phyloP scores from a whole-genome alignment of 2,113 vertebrate genomes.

The Gymnarchus niloticus region DNA sequence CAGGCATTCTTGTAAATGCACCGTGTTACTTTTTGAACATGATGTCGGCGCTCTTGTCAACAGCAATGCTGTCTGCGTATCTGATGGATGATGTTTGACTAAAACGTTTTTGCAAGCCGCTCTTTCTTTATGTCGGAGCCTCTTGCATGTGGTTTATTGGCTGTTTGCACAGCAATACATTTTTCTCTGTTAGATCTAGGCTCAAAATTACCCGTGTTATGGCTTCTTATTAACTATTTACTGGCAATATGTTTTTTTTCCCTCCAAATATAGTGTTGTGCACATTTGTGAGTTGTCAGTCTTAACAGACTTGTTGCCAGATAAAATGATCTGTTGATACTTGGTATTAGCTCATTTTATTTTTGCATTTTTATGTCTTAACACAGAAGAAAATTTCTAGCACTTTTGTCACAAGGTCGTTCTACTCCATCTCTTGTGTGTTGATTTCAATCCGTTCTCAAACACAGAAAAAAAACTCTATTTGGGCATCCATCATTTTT shows the following conservation, averaged over 20 bases:
- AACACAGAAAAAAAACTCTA: not conserved
- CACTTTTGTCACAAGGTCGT: no score
- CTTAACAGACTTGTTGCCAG: not conserved
- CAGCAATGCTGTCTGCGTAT: no score
- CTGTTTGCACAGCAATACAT: not conserved
- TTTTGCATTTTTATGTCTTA: not conserved
- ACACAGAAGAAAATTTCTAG: not conserved
- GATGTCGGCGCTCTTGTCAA: not conserved
- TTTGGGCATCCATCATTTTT: not conserved
- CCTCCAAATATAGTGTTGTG: not conserved
- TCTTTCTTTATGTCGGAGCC: not conserved
- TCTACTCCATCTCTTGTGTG: no score
- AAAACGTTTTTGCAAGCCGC: not conserved
- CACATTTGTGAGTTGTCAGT: not conserved
- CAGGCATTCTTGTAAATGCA: conserved; percentile 8
- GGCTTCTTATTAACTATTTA: not conserved
- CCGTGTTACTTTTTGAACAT: not conserved
- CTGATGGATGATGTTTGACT: not conserved
- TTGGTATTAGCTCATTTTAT: not conserved
- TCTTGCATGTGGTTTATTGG: not conserved
- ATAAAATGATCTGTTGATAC: not conserved
- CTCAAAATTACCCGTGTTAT: no score
- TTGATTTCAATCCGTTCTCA: not conserved
- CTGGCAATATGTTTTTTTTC: not conserved
- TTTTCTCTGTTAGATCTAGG: not conserved